Conservation (phyloP, 2,888 invertebrate species). For the Amblyjoppa proteus region DNA sequence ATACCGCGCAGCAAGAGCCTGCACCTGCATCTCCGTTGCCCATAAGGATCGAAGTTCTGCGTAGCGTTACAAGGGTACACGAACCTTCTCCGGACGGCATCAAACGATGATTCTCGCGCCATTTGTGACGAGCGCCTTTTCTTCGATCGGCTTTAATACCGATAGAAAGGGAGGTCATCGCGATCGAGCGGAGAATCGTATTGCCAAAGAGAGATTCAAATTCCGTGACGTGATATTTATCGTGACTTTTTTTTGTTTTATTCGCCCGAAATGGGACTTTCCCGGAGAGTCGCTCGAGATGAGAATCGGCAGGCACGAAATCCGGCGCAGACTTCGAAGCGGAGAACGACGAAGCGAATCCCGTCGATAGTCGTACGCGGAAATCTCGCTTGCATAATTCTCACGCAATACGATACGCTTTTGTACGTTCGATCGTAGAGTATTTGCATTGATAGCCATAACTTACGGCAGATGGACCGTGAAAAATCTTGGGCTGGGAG, state of each 20-base stretch:
- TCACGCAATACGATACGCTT: conserved; percentile 64
- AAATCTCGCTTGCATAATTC: conserved; percentile 56
- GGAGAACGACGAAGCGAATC: background rate
- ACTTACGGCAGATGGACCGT: conserved; percentile 72
- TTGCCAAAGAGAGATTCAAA: conserved; percentile 38
- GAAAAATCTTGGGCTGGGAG: conserved; percentile 65
- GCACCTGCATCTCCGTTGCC: conserved; percentile 37
- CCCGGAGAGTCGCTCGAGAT: background rate
- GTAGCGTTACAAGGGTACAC: conserved; percentile 8
- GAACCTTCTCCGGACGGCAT: conserved; percentile 15
- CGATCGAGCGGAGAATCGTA: background rate
- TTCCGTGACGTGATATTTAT: conserved; percentile 21
- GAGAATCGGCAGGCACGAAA: conserved; percentile 7
- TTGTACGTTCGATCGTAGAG: conserved; percentile 63
- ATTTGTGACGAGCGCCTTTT: conserved; percentile 34
- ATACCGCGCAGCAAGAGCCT: background rate
- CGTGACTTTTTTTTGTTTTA: background rate
- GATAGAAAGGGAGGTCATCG: conserved; percentile 34
- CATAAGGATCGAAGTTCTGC: conserved; percentile 38
- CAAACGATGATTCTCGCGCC: conserved; percentile 37
- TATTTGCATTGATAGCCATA: conserved; percentile 80
- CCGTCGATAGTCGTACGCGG: background rate
- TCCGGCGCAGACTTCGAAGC: background rate
- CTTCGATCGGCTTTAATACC: conserved; percentile 11
- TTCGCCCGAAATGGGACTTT: background rate